These are phyloP conservation scores for Salvelinus sp. DNA, from an alignment of 2,113 vertebrate species.

Conservation along the genomic window DNA sequence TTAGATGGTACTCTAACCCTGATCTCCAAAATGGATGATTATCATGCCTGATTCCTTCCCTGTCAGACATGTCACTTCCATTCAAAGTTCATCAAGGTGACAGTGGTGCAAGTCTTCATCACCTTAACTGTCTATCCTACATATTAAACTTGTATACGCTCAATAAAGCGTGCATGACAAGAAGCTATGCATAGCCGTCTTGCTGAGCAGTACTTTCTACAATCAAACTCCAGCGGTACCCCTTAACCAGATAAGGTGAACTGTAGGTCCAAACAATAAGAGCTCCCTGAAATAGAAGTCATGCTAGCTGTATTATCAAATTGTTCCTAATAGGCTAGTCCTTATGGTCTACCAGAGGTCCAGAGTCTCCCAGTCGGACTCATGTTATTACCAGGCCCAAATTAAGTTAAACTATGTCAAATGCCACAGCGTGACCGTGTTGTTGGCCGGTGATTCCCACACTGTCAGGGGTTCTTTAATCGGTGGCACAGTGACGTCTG, in stretches of 20 bases:
- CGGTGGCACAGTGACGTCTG: neutral
- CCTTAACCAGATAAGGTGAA: slow-evolving; percentile 33
- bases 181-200: neutral
- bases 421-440: slow-evolving; percentile 8
- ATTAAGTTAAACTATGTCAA: slow-evolving; percentile 37
- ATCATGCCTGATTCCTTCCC: too few species aligned
- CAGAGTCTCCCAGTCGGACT: slow-evolving; percentile 32
- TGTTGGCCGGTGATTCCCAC: neutral
- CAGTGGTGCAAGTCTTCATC: too few species aligned
- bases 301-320: slow-evolving; percentile 21
- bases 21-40: too few species aligned
- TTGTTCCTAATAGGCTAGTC: slow-evolving; percentile 23
- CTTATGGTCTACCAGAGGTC: slow-evolving; percentile 8
- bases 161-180: too few species aligned
- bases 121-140: too few species aligned
- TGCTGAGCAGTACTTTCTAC: slow-evolving; percentile 2
- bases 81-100: too few species aligned
- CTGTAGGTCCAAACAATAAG: neutral
- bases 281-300: slow-evolving; percentile 5
- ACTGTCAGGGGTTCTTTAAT: slow-evolving; percentile 4
- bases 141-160: too few species aligned
- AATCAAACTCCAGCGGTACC: slow-evolving; percentile 23
- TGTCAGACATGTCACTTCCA: too few species aligned
- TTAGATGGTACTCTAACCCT: too few species aligned
- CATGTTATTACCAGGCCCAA: neutral